Evolutionary conservation across 2,797 vertebrate genomes (phyloP).

Genomic region (Muscicapa striata): DNA sequence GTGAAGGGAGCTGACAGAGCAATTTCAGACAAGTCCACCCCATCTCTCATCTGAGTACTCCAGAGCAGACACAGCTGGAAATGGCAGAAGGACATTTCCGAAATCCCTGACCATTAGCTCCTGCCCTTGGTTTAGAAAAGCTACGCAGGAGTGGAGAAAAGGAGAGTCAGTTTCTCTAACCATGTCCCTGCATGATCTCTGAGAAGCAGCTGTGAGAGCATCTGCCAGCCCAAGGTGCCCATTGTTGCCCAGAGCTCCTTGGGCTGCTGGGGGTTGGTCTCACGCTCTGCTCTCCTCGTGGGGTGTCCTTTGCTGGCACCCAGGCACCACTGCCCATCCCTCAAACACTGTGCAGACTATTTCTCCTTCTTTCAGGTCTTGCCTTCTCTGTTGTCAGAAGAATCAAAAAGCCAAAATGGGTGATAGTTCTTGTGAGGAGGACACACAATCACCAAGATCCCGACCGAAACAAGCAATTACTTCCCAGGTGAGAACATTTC

Average conservation of each 20-base stretch:
- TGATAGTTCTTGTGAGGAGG: not conserved
- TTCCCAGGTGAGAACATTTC: conserved; percentile 6
- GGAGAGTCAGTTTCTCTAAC: not conserved
- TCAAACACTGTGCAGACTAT: not conserved
- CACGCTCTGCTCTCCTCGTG: fast-evolving
- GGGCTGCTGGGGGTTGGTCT: not conserved
- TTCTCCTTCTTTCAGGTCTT: not conserved
- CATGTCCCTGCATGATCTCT: not conserved
- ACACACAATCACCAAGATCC: not conserved
- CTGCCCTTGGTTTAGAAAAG: not conserved
- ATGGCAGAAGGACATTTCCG: not conserved
- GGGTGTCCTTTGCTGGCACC: not conserved
- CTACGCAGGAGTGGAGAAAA: not conserved
- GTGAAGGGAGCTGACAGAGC: not conserved
- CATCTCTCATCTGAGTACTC: fast-evolving
- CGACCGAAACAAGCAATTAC: not conserved
- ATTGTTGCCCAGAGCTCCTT: fast-evolving
- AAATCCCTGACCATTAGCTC: not conserved
- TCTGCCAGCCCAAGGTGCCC: not conserved
- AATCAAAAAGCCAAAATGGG: not conserved
- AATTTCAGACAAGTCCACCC: not conserved
- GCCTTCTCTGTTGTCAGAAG: not conserved
- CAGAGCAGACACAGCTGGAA: fast-evolving
- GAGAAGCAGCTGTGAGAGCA: not conserved
- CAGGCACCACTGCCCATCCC: not conserved